These are phyloP conservation scores for Deilephila elpenor DNA, from an alignment of 2,888 invertebrate genomes.

Conservation along the genomic window DNA sequence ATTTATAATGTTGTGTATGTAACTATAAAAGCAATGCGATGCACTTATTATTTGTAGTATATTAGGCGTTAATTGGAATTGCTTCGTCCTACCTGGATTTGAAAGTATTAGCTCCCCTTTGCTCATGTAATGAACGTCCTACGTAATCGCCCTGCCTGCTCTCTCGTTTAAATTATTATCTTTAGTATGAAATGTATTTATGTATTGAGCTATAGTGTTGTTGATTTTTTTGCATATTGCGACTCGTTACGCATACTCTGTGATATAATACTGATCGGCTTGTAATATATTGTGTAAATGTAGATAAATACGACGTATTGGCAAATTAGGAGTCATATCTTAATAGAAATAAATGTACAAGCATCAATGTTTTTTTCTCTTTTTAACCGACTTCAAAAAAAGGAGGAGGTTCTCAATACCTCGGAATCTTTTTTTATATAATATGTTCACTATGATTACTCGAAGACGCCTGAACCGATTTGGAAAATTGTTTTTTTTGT, in stretches of 20 bases:
- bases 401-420: too few relatives aligned
- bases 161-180: not conserved
- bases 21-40: not conserved
- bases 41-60: conserved; percentile 20
- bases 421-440: too few relatives aligned
- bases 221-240: conserved; percentile 69
- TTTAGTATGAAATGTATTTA: not conserved
- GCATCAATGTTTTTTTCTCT: conserved; percentile 48
- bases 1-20: not conserved
- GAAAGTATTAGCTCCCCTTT: conserved; percentile 4
- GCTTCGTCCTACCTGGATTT: not conserved
- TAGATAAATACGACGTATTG: conserved; percentile 42
- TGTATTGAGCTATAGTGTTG: conserved; percentile 36
- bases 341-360: conserved; percentile 71
- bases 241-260: conserved; percentile 78
- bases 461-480: too few relatives aligned
- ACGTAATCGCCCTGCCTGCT: conserved; percentile 4
- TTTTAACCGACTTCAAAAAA: not conserved
- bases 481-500: too few relatives aligned
- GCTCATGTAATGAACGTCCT: conserved; percentile 15
- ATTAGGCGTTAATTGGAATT: not conserved
- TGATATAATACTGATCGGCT: conserved; percentile 80
- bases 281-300: conserved; percentile 65
- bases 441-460: too few relatives aligned
- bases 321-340: conserved; percentile 63